Conservation (phyloP, 2,113 vertebrate genomes). For the Anoura caudifer region DNA sequence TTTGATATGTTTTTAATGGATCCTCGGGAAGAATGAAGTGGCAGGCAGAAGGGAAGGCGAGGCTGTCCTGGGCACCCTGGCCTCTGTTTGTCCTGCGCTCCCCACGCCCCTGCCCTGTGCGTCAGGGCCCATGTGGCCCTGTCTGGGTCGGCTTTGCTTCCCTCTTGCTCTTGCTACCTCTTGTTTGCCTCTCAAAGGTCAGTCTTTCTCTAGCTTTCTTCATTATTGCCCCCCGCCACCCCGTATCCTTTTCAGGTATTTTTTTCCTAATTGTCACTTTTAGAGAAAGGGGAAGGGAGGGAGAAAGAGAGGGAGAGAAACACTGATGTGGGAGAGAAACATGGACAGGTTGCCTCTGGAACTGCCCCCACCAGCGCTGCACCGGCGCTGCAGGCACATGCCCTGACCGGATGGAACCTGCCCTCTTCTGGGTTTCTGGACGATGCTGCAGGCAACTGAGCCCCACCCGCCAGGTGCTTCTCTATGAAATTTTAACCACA, state of each 20-base stretch:
- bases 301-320: too few species aligned
- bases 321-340: too few species aligned
- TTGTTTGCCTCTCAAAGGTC: neutral
- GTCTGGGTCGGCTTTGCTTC: neutral
- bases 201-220: neutral
- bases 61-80: neutral
- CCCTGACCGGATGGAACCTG: too few species aligned
- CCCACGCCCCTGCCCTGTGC: too few species aligned
- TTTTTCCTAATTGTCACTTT: neutral
- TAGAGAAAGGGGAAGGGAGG: too few species aligned
- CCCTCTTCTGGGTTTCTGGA: too few species aligned
- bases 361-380: too few species aligned
- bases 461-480: neutral
- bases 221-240: neutral
- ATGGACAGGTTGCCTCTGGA: too few species aligned
- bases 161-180: neutral
- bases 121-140: neutral
- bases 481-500: neutral
- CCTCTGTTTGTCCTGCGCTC: neutral
- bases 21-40: neutral
- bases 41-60: neutral
- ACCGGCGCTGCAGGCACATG: too few species aligned
- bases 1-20: neutral
- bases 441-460: too few species aligned
- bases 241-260: neutral